These are phyloP conservation scores for Parthenolecanium corni DNA, from an alignment of 2,888 invertebrate species.

Conservation along the genomic window DNA sequence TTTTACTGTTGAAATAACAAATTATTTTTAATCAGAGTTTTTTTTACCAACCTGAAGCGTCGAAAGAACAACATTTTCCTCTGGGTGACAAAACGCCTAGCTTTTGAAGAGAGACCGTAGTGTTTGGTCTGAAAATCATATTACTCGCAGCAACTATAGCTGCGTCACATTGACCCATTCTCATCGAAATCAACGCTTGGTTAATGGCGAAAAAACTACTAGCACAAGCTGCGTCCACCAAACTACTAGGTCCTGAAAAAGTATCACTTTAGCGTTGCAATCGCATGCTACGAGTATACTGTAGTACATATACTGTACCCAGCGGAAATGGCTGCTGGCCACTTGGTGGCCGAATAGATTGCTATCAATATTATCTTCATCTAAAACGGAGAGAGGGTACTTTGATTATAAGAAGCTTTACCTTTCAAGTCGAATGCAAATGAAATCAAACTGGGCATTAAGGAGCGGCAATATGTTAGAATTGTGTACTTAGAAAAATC, in stretches of 20 bases:
- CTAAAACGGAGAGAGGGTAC: no score
- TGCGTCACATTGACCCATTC: slow-evolving; percentile 81
- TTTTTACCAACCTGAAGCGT: slow-evolving; percentile 56
- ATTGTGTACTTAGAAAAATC: not conserved
- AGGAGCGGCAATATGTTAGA: no score
- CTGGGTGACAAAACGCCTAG: slow-evolving; percentile 84
- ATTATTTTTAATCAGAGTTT: no score
- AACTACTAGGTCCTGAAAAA: slow-evolving; percentile 68
- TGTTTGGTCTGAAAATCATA: slow-evolving; percentile 16
- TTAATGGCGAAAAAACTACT: slow-evolving; percentile 88
- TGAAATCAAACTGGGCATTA: no score
- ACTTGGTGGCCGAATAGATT: no score
- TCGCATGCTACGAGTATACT: no score
- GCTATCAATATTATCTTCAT: no score
- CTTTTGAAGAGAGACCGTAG: slow-evolving; percentile 39
- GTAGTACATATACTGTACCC: no score
- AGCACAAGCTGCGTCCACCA: slow-evolving; percentile 94
- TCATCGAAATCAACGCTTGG: slow-evolving; percentile 68
- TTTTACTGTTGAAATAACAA: no score
- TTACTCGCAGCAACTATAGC: slow-evolving; percentile 78
- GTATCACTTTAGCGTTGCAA: not conserved
- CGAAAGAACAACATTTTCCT: slow-evolving; percentile 85
- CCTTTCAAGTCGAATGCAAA: no score
- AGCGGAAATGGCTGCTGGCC: no score
- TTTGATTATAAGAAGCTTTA: no score